A percentile compares a stretch with the other conserved stretches of the same genome.
These are phyloP conservation scores for Ctenodactylus gundi DNA, from an alignment of 2,113 vertebrate genomes.

Conservation along the genomic window DNA sequence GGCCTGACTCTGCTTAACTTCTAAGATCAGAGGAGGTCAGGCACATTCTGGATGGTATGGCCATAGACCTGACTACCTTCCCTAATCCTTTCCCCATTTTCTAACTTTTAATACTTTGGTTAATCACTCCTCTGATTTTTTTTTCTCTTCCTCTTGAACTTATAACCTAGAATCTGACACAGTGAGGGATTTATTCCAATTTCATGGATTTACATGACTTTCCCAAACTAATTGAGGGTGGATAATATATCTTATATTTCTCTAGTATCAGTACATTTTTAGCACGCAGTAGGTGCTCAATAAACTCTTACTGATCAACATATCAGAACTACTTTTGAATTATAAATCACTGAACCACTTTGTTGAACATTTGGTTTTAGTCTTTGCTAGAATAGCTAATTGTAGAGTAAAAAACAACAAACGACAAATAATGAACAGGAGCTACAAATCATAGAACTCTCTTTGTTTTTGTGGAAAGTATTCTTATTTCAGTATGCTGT, in stretches of 20 bases:
- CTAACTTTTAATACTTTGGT: background rate
- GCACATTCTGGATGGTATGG: too few species aligned
- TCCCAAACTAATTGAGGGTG: background rate
- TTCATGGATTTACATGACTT: background rate
- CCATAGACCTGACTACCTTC: too few species aligned
- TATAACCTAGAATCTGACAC: background rate
- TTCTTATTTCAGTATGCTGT: background rate
- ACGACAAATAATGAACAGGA: background rate
- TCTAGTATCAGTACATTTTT: background rate
- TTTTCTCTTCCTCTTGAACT: background rate
- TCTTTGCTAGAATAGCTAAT: background rate
- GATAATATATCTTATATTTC: background rate
- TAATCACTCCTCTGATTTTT: background rate
- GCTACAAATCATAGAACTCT: background rate
- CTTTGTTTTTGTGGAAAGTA: slow-evolving; percentile 39
- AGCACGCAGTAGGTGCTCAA: background rate
- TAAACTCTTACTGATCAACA: background rate
- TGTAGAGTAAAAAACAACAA: background rate
- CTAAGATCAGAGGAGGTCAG: too few species aligned
- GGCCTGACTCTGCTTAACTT: too few species aligned
- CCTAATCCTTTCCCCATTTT: background rate
- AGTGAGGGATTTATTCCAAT: background rate
- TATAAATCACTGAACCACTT: background rate
- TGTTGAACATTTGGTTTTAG: background rate
- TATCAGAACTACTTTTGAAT: background rate